These are phyloP conservation scores for Spinibarbus caldwelli DNA, from an alignment of 2,797 vertebrate genomes.

Conservation along the genomic window DNA sequence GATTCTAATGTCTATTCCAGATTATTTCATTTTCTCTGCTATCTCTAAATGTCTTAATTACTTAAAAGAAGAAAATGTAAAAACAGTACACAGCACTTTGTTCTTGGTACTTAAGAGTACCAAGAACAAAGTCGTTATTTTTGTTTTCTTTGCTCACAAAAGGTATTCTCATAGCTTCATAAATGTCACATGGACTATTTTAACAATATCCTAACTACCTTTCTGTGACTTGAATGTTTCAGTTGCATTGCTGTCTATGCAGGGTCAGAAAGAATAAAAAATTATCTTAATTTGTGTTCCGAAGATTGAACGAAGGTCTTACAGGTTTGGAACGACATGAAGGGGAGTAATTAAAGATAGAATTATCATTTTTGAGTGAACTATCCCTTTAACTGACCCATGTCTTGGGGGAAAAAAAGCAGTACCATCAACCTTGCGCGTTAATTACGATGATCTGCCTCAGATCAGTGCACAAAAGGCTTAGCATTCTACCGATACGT, in stretches of 20 bases:
- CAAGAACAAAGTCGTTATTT: too few relatives aligned
- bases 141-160: too few relatives aligned
- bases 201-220: too few relatives aligned
- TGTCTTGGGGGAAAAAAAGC: too few relatives aligned
- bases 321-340: not conserved
- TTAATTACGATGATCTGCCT: slow-evolving; percentile 26
- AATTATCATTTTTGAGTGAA: not conserved
- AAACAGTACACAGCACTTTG: not conserved
- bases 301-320: not conserved
- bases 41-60: not conserved
- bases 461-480: slow-evolving; percentile 8
- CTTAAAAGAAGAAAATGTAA: not conserved
- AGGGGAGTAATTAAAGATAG: not conserved
- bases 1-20: not conserved
- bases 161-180: too few relatives aligned
- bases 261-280: not conserved
- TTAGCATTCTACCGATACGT: not conserved
- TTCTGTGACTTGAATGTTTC: too few relatives aligned
- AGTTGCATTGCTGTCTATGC: too few relatives aligned
- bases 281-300: not conserved
- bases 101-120: too few relatives aligned
- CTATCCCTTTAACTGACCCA: too few relatives aligned
- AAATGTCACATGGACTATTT: too few relatives aligned
- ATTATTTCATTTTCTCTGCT: not conserved
- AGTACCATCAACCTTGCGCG: not conserved